phyloP scores from a whole-genome alignment of 2,888 invertebrate genomes.

The Adelphocoris suturalis region DNA sequence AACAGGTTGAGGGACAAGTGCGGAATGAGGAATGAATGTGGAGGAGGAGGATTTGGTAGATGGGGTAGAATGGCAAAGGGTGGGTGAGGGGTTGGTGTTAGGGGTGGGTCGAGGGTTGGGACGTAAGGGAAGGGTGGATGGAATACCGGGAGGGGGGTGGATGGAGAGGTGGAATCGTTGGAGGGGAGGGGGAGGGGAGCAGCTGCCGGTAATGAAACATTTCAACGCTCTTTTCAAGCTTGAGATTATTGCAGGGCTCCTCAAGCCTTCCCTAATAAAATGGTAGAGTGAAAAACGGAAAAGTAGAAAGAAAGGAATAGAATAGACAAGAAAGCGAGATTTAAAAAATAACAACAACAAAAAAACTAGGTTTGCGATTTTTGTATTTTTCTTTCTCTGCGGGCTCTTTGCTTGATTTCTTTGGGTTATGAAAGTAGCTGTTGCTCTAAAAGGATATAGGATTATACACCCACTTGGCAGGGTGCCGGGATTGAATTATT shows the following conservation, averaged over 20 bases:
- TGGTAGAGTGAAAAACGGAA: neutral
- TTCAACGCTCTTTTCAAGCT: constrained; percentile 56
- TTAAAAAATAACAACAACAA: neutral
- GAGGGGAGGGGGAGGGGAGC: neutral
- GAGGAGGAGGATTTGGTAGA: neutral
- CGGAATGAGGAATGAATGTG: constrained; percentile 21
- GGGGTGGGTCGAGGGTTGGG: no score
- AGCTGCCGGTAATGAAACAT: constrained; percentile 46
- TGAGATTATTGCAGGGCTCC: constrained; percentile 50
- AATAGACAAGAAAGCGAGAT: neutral
- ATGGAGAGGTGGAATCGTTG: no score
- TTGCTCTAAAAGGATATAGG: neutral
- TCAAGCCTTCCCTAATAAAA: constrained; percentile 15
- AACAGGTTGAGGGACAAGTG: constrained; percentile 27
- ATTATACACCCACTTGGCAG: neutral
- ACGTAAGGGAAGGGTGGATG: neutral
- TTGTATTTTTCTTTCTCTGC: no score
- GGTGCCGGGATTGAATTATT: neutral
- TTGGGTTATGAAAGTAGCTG: neutral
- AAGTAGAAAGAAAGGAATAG: neutral
- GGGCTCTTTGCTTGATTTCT: neutral
- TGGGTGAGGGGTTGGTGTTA: no score
- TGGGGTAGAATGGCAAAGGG: no score
- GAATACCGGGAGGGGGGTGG: no score
- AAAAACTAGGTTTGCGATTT: neutral